These are phyloP conservation scores for Eupleurogrammus muticus DNA, from an alignment of 2,797 vertebrate genomes.

Conservation along the genomic window DNA sequence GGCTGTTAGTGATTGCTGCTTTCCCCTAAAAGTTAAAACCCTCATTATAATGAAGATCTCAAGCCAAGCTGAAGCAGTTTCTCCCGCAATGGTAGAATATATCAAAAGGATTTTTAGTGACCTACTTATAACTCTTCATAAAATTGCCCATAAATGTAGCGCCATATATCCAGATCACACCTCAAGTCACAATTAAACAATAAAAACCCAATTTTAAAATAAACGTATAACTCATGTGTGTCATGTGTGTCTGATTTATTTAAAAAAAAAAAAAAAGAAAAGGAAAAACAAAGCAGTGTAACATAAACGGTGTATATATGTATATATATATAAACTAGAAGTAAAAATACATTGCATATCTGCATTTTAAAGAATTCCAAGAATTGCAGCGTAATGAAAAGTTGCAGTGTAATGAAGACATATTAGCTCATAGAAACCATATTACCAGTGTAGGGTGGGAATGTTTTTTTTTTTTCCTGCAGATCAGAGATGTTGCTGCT, in stretches of 20 bases:
- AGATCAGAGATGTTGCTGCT: slow-evolving; percentile 62
- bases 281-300: slow-evolving; percentile 16
- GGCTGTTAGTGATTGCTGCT: background rate
- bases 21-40: background rate
- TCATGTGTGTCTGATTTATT: too few species aligned
- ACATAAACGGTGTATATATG: slow-evolving; percentile 28
- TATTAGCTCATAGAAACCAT: slow-evolving; percentile 68
- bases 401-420: slow-evolving; percentile 71
- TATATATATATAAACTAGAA: slow-evolving; percentile 23
- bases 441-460: slow-evolving; percentile 42
- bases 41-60: background rate
- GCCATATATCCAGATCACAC: slow-evolving; percentile 12
- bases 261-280: rapidly evolving
- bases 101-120: slow-evolving; percentile 49
- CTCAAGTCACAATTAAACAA: slow-evolving; percentile 22
- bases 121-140: slow-evolving; percentile 38
- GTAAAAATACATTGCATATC: slow-evolving; percentile 49
- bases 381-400: slow-evolving; percentile 62
- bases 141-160: slow-evolving; percentile 14
- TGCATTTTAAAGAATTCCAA: slow-evolving; percentile 60
- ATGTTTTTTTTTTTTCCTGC: slow-evolving; percentile 21
- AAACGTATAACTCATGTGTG: slow-evolving; percentile 13
- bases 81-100: slow-evolving; percentile 18
- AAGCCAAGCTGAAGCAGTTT: background rate
- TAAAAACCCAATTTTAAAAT: slow-evolving; percentile 9